phyloP scores from a whole-genome alignment of 2,888 invertebrate genomes.

The Ischnus inquisitorius region DNA sequence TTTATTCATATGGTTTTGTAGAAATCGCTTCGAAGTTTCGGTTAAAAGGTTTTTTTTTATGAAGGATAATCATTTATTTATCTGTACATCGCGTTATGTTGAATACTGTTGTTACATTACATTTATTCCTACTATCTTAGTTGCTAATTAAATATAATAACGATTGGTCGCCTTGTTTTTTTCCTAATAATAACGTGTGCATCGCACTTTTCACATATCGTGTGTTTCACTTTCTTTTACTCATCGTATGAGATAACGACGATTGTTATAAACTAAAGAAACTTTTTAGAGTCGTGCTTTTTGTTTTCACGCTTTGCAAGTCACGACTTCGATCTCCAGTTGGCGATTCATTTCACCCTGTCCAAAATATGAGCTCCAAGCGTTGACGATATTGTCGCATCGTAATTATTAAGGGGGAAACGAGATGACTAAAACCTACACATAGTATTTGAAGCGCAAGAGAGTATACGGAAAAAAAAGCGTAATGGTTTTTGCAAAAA shows the following conservation, averaged over 20 bases:
- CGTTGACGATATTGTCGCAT: conserved; percentile 1
- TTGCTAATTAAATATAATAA: conserved; percentile 41
- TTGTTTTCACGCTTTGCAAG: background rate
- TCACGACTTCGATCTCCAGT: conserved; percentile 13
- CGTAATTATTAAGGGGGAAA: background rate
- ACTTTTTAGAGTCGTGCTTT: background rate
- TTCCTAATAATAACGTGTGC: conserved; percentile 6
- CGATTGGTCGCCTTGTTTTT: conserved; percentile 22
- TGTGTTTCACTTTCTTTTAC: background rate
- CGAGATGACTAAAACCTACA: background rate
- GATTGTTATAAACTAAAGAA: background rate
- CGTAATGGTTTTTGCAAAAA: background rate
- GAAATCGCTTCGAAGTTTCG: no score
- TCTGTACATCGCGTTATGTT: conserved; percentile 26
- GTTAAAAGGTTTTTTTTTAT: no score
- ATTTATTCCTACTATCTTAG: conserved; percentile 32
- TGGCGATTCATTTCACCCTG: conserved; percentile 9
- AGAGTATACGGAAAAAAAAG: background rate
- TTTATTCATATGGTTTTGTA: no score
- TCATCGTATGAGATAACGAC: background rate
- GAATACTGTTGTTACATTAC: conserved; percentile 60
- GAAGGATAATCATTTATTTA: conserved; percentile 12
- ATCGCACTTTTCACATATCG: background rate
- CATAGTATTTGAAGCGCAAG: background rate
- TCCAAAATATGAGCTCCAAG: background rate